These are phyloP conservation scores for Enteromius trimaculatus DNA, from an alignment of 2,797 vertebrate genomes.

Conservation along the genomic window DNA sequence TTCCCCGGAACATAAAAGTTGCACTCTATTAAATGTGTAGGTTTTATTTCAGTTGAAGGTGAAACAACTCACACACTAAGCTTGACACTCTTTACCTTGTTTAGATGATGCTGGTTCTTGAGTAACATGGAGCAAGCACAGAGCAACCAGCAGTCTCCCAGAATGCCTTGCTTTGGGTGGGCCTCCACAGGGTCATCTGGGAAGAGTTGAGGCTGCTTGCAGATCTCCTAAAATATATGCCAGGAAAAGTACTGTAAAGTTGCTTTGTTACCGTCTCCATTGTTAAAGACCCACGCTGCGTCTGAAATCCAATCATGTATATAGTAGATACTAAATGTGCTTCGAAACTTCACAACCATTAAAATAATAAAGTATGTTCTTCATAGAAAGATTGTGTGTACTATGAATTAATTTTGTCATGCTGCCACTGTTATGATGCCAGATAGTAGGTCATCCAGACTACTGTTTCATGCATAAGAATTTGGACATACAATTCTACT, in stretches of 20 bases:
- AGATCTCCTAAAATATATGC: constrained; percentile 84
- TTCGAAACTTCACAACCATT: neutral
- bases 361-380: neutral
- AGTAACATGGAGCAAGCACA: constrained; percentile 90
- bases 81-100: constrained; percentile 82
- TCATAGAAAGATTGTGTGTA: neutral
- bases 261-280: neutral
- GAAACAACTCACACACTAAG: neutral
- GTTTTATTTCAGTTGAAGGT: neutral
- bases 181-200: constrained; percentile 77
- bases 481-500: neutral
- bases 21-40: neutral
- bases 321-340: neutral
- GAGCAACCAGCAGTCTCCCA: constrained; percentile 98
- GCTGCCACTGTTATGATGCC: neutral
- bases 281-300: no score
- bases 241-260: constrained; percentile 22
- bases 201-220: constrained; percentile 82
- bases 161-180: constrained; percentile 90
- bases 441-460: neutral
- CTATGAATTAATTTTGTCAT: neutral
- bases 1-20: no score
- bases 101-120: constrained; percentile 82
- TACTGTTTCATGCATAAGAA: neutral
- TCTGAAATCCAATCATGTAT: neutral